Percentiles rank a stretch among this genome's conserved stretches.
Evolutionary conservation across 2,113 vertebrate species (phyloP).

Genomic region (Bombycilla garrulus): DNA sequence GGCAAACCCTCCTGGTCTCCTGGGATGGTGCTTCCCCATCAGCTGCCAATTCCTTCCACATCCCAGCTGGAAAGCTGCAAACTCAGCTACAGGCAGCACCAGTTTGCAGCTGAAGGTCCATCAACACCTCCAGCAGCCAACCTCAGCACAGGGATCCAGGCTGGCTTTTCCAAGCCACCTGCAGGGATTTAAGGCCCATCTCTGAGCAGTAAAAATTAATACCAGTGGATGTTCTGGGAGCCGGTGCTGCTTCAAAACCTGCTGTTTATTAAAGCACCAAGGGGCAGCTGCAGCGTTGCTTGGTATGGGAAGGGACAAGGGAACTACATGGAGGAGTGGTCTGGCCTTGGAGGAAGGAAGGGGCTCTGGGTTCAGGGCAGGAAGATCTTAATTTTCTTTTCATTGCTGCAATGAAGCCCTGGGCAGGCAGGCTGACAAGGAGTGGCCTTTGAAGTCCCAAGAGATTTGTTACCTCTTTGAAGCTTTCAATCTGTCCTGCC

Average conservation of each 20-base stretch:
- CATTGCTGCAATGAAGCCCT: not conserved
- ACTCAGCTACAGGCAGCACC: not conserved
- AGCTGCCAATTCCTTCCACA: not conserved
- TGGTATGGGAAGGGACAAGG: not conserved
- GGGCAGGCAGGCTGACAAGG: not conserved
- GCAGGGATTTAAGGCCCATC: not conserved
- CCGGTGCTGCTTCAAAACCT: fast-evolving
- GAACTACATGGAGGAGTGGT: fast-evolving
- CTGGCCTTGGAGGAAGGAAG: not conserved
- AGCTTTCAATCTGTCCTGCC: not conserved
- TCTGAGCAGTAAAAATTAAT: not conserved
- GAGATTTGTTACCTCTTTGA: not conserved
- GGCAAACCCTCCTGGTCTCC: fast-evolving
- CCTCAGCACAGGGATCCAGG: not conserved
- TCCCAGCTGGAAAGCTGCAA: not conserved
- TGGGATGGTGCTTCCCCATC: fast-evolving
- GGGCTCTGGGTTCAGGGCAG: not conserved
- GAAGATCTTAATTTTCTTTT: not conserved
- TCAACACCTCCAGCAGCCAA: not conserved
- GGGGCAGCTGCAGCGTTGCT: not conserved
- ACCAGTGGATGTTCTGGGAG: not conserved
- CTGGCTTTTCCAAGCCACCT: not conserved
- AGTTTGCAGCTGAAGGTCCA: not conserved
- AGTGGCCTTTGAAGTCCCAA: not conserved
- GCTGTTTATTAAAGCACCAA: not conserved